Evolutionary conservation across 1,140 invertebrate species (phyloP).

Genomic region (Chionoecetes opilio): DNA sequence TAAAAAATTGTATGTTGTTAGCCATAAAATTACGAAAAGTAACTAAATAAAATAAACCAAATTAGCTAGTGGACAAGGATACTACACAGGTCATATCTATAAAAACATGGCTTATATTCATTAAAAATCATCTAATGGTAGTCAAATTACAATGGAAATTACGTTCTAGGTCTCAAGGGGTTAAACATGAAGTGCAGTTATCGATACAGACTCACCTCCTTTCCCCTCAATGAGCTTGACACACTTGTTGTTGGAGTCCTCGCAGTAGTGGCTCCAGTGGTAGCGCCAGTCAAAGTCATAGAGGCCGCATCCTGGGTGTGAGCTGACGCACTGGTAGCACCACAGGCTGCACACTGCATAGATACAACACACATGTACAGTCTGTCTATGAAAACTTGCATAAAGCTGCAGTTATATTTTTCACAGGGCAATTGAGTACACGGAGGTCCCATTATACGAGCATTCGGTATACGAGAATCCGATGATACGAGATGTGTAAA

Average conservation of each 20-base stretch:
- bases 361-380: background rate
- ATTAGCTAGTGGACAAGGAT: too few species aligned
- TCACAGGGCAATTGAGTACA: too few species aligned
- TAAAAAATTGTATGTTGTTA: too few species aligned
- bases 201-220: conserved; percentile 87
- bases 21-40: too few species aligned
- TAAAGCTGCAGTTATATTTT: too few species aligned
- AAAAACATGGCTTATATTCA: too few species aligned
- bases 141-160: too few species aligned
- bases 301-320: conserved; percentile 93
- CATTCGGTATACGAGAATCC: background rate
- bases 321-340: conserved; percentile 95
- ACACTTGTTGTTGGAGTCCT: conserved; percentile 93
- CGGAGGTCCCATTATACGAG: too few species aligned
- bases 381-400: background rate
- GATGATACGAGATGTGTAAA: background rate
- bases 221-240: conserved; percentile 95
- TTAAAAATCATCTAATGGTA: too few species aligned
- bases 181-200: background rate
- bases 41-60: too few species aligned
- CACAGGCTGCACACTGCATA: conserved; percentile 71
- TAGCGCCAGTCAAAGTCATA: conserved; percentile 92
- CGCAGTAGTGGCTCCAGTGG: conserved; percentile 90
- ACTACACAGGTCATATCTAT: too few species aligned
- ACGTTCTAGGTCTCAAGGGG: too few species aligned